Conservation (phyloP, 1,140 invertebrate genomes). For the Aphidius ervi region DNA sequence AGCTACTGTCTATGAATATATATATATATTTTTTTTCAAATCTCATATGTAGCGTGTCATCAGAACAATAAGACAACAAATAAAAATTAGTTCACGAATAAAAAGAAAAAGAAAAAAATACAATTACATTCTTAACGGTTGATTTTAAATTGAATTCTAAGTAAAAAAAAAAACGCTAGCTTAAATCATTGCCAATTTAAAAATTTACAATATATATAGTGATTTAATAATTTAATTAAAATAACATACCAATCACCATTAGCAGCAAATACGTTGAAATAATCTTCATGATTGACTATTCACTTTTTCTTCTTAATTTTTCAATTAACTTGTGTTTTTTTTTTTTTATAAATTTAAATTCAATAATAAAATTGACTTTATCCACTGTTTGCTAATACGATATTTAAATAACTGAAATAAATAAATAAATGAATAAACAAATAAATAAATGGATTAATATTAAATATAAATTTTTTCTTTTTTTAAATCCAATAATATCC, state of each 20-base stretch:
- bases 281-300: constrained; percentile 40
- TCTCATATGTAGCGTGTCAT: too few species aligned
- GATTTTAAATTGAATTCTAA: not conserved
- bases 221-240: not conserved
- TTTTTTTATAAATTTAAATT: not conserved
- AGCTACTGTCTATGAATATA: too few species aligned
- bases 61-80: too few species aligned
- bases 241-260: constrained; percentile 43
- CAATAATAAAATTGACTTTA: not conserved
- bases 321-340: not conserved
- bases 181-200: too few species aligned
- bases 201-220: too few species aligned
- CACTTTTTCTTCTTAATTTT: too few species aligned
- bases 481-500: constrained; percentile 12
- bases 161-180: too few species aligned
- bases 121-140: not conserved
- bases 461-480: not conserved
- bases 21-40: too few species aligned
- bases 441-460: not conserved
- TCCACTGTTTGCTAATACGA: not conserved
- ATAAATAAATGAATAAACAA: not conserved
- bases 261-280: constrained; percentile 42
- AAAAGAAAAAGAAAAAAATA: not conserved
- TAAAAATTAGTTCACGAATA: too few species aligned
- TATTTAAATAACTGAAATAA: not conserved